Base-by-base conservation (phyloP, 1,140 invertebrate species). In the Drosophila insularis region DNA sequence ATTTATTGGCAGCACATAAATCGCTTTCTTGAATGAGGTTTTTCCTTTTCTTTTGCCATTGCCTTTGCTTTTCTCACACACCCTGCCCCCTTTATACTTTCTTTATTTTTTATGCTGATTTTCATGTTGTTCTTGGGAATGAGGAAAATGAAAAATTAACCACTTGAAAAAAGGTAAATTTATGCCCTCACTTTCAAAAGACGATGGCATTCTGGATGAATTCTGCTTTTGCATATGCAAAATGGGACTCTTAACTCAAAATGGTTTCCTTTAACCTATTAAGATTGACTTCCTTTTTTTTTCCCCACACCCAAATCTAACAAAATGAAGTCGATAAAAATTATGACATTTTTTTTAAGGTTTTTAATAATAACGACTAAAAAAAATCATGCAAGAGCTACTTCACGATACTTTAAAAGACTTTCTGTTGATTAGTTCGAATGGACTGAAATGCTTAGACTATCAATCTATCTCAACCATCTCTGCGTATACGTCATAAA, bases 1-100 rank as follows among this genome's bases (percentile, higher is more conserved):
- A 86, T 86, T 87, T 87, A 86, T 86, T 87, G 82, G 78, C 82
- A 78, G 82, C 68, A 78, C 82, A 86, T 86, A 86, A 86, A 86
- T 86, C 81, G 82, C 67, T 63, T 74, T 73, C 40, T 31, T 59
- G 63, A 72, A 71, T 68, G 61, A 61, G 63, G 35, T 62, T 64
- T 50, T 63, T 68, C 14, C 7, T 7, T 8, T 7, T 13, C 21
- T 46, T n/a, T 46, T 27, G 21, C 58, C 63, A 35, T 58, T 50
- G 76, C 37, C 37, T 56, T 55, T 71, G 62, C 56, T 37, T 17
- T 59, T 43, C n/a, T n/a, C n/a, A n/a, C n/a, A n/a, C n/a, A n/a
- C n/a, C 62, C 78, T 31, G 4, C 46, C 23, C 32, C 54, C 50
- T 27, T 32, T 50, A 14, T 53, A 10, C 19, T 31, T 55, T 53